Evolutionary conservation across 2,888 invertebrate genomes (phyloP).

Genomic region (Branchipolynoe longqiensis): DNA sequence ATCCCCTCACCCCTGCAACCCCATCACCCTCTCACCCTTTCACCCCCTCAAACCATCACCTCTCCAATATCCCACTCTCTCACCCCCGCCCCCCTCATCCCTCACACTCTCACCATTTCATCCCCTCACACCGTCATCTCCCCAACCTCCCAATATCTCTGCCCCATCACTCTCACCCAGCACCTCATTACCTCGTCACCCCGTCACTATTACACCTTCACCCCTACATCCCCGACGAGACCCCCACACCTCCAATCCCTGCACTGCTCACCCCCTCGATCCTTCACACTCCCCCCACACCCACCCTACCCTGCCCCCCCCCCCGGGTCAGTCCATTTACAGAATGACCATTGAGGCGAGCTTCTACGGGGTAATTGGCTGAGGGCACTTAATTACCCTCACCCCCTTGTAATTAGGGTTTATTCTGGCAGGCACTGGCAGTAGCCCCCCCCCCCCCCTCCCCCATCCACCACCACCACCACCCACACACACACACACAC

Average conservation of each 20-base stretch:
- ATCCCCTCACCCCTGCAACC: background rate
- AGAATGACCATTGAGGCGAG: conserved; percentile 29
- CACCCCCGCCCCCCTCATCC: conserved; percentile 1
- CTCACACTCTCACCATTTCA: background rate
- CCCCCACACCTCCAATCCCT: background rate
- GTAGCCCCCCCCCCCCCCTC: too few species aligned
- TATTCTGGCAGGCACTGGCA: conserved; percentile 12
- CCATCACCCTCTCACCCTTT: background rate
- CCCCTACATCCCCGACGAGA: background rate
- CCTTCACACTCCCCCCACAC: background rate
- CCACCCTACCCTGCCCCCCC: conserved; percentile 11
- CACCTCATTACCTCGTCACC: background rate
- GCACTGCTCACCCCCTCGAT: background rate
- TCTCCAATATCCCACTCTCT: too few species aligned
- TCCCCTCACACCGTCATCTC: background rate
- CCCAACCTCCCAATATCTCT: background rate
- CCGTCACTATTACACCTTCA: background rate
- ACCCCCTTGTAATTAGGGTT: conserved; percentile 44
- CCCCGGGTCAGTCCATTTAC: conserved; percentile 1
- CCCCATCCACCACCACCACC: too few species aligned
- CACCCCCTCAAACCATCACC: too few species aligned
- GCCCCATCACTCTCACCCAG: background rate
- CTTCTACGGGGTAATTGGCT: conserved; percentile 26
- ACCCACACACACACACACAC: too few species aligned
- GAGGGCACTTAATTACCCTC: conserved; percentile 32